These are phyloP conservation scores for Hyposoter dolosus DNA, from an alignment of 2,888 invertebrate genomes.

Conservation along the genomic window DNA sequence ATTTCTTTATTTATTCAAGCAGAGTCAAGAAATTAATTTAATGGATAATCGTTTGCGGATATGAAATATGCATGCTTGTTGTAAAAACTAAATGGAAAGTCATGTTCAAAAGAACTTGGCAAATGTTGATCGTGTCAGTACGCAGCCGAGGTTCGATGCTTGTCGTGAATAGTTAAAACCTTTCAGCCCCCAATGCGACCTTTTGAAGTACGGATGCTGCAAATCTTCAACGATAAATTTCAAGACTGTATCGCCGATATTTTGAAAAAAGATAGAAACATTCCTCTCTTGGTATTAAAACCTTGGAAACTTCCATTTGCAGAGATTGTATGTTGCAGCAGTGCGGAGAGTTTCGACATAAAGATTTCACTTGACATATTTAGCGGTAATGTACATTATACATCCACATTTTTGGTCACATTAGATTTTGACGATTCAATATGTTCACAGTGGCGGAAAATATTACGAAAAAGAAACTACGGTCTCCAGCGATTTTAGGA, in stretches of 20 bases:
- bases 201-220: neutral
- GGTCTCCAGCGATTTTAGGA: neutral
- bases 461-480: neutral
- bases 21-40: neutral
- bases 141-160: slow-evolving; percentile 10
- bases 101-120: neutral
- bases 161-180: slow-evolving; percentile 42
- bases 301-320: neutral
- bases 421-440: neutral
- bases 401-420: neutral
- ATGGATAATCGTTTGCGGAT: neutral
- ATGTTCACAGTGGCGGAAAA: neutral
- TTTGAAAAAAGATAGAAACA: neutral
- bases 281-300: neutral
- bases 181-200: slow-evolving; percentile 14
- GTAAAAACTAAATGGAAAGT: slow-evolving; percentile 27
- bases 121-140: slow-evolving; percentile 1
- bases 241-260: slow-evolving; percentile 19
- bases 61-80: slow-evolving; percentile 9
- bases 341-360: neutral
- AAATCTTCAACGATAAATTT: neutral
- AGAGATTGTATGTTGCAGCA: neutral
- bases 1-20: neutral
- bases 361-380: neutral
- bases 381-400: neutral